Percentiles rank a stretch among this genome's conserved stretches.
phyloP scores from a whole-genome alignment of 1,140 invertebrate species.

The Carcinoscorpius rotundicauda region DNA sequence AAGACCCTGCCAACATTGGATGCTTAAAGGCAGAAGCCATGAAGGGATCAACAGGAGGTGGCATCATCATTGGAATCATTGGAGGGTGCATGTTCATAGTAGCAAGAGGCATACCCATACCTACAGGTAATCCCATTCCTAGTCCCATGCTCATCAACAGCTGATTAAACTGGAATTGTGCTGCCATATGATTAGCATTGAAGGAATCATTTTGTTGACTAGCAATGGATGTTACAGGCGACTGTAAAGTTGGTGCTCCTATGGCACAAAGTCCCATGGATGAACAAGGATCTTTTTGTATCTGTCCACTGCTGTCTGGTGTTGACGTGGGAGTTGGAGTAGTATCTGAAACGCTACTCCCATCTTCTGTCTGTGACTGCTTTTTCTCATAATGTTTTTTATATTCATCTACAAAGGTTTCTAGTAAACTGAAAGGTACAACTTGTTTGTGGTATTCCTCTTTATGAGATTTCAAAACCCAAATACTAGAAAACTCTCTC shows the following conservation, averaged over 20 bases:
- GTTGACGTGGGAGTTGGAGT: no score
- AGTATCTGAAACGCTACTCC: no score
- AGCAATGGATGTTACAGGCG: no score
- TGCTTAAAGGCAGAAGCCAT: constrained; percentile 27
- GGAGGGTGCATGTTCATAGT: constrained; percentile 80
- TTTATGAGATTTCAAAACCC: constrained; percentile 88
- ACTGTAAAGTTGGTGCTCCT: no score
- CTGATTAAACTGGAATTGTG: constrained; percentile 63
- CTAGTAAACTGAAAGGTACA: constrained; percentile 74
- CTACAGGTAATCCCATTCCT: constrained; percentile 46
- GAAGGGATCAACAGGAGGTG: constrained; percentile 31
- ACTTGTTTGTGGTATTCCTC: constrained; percentile 88
- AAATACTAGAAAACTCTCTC: constrained; percentile 89
- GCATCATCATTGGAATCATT: constrained; percentile 78
- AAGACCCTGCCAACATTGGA: constrained; percentile 19
- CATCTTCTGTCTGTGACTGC: no score
- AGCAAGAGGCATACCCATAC: constrained; percentile 51
- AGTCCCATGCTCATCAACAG: constrained; percentile 60
- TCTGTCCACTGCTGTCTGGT: no score
- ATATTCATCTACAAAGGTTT: constrained; percentile 81
- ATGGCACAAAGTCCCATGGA: no score
- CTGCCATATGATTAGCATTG: constrained; percentile 45
- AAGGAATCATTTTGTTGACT: no score
- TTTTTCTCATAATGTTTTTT: constrained; percentile 74
- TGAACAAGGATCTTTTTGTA: no score